These are phyloP conservation scores for Ditula angustiorana DNA, from an alignment of 2,888 invertebrate genomes.

Conservation along the genomic window DNA sequence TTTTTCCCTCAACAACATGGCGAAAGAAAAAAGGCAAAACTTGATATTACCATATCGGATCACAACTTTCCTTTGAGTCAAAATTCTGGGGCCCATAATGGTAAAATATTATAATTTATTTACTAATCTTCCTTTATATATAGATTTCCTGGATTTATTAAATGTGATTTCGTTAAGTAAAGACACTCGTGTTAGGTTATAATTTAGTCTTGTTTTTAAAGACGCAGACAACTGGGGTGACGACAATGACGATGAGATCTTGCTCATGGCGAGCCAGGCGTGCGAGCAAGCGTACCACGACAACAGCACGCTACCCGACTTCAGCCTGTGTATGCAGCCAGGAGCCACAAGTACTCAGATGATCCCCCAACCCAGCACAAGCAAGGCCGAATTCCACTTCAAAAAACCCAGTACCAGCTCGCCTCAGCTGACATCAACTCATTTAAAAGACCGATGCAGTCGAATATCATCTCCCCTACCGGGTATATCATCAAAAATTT, in stretches of 20 bases:
- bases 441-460: conserved; percentile 68
- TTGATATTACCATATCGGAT: conserved; percentile 73
- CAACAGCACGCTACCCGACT: conserved; percentile 65
- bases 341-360: conserved; percentile 73
- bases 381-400: conserved; percentile 59
- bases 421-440: conserved; percentile 57
- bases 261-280: conserved; percentile 78
- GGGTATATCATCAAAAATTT: conserved; percentile 64
- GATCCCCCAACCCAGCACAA: conserved; percentile 53
- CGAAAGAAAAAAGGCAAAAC: conserved; percentile 73
- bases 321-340: conserved; percentile 73
- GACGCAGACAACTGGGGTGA: conserved; percentile 72
- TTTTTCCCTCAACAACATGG: conserved; percentile 66
- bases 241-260: conserved; percentile 78
- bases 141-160: background rate
- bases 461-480: conserved; percentile 74
- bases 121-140: background rate
- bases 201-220: conserved; percentile 32
- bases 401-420: conserved; percentile 65
- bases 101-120: conserved; percentile 47
- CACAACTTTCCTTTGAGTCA: conserved; percentile 80
- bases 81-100: conserved; percentile 61
- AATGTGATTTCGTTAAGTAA: background rate
- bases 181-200: conserved; percentile 17
- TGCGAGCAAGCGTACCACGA: conserved; percentile 70